Evolutionary conservation across 1,140 invertebrate species (phyloP), one percentile per base, ranked within the genome.

Genomic region (Saccostrea echinata): DNA sequence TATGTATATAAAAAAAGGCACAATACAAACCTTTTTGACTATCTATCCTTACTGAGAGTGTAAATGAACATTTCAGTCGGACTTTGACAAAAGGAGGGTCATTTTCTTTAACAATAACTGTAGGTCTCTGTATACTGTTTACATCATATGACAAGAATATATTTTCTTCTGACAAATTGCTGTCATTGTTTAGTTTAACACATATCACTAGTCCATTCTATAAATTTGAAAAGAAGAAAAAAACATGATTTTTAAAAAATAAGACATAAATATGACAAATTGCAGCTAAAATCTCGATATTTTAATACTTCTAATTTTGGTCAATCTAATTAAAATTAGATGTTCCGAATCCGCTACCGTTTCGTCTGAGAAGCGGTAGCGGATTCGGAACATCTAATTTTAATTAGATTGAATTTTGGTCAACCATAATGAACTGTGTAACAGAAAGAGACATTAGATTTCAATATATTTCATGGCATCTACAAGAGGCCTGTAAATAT

Each of bases 121-220:
- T 76, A 16, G 68, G 68, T 76, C 33, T 76, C 68, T 76, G 27
- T 30, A 76, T 27, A 76, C 0, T 9, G 68, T 76, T 76, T 12
- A 16, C 8, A 30, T 76, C 68, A 30, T 27, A 12, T 12, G 24
- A 76, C 27, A 76, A 27, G 27, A 76, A 76, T 18, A 76, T 30
- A 30, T 76, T 30, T 24, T 76, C 68, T 27, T 76, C 68, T 2
- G 68, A 16, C 27, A 76, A 27, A 16, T 30, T 30, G 24, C 27
- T 71, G 24, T 71, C 24, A 3, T 76, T 76, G 6, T 27, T 27
- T 76, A 33, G 68, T 76, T 30, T 76, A 33, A 76, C 68, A 30
- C 24, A 33, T 27, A 76, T 76, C 27, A 76, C 68, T 33, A 76
- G 27, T 13, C 68, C 68, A 76, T 76, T 76, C 68, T 76, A 30